Conservation (phyloP, 2,888 invertebrate genomes). For the Alloplasta piceator region DNA sequence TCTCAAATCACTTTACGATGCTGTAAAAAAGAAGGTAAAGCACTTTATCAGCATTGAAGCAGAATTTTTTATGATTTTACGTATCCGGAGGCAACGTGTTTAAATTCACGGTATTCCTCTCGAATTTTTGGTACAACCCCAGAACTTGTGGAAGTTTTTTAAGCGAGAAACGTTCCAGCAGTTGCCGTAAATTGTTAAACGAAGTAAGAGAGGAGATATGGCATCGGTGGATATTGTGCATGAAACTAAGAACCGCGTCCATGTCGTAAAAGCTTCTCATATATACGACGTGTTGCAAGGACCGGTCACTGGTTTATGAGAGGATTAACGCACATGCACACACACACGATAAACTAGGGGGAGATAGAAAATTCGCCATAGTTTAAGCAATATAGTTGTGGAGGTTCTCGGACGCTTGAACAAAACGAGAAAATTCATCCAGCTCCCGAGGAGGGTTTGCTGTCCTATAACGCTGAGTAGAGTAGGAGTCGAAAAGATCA, state of each 20-base stretch:
- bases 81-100: too few species aligned
- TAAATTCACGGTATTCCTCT: neutral
- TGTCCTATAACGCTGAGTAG: constrained; percentile 8
- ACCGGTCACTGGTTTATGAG: constrained; percentile 38
- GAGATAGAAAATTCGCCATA: neutral
- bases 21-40: too few species aligned
- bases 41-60: too few species aligned
- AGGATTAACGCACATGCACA: neutral
- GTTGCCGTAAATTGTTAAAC: constrained; percentile 3
- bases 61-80: too few species aligned
- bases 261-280: constrained; percentile 18
- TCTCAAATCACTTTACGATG: too few species aligned
- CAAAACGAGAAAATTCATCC: constrained; percentile 41
- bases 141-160: neutral
- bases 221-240: constrained; percentile 1
- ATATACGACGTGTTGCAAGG: neutral
- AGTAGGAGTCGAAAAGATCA: constrained; percentile 33
- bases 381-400: constrained; percentile 28
- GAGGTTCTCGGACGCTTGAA: constrained; percentile 34
- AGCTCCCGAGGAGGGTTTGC: constrained; percentile 8
- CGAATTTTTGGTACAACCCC: neutral
- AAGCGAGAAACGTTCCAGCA: neutral
- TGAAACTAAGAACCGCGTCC: constrained; percentile 18
- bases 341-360: neutral
- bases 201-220: neutral